A percentile compares a stretch with the other conserved stretches of the same genome.
Conservation (phyloP, 2,888 invertebrate species). For the Apamea epomidion region DNA sequence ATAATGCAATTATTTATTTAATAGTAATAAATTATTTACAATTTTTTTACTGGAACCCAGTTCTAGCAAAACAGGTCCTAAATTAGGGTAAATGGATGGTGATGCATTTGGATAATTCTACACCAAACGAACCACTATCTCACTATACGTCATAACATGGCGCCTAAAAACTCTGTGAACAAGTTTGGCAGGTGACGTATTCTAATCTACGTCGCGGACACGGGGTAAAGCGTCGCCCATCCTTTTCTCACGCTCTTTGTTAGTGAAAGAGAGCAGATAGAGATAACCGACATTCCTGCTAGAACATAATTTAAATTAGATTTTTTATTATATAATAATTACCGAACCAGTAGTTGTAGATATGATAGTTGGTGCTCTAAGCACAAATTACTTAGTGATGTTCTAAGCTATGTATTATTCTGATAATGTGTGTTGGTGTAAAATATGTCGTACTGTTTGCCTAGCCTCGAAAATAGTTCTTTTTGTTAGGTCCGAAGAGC, state of each 20-base stretch:
- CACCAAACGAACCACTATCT: background rate
- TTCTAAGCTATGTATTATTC: background rate
- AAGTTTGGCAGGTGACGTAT: background rate
- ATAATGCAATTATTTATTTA: conserved; percentile 26
- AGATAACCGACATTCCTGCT: background rate
- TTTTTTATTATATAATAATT: background rate
- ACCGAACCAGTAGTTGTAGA: background rate
- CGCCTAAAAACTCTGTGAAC: background rate
- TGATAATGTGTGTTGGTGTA: background rate
- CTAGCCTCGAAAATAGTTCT: background rate
- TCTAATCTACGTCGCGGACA: too few species aligned
- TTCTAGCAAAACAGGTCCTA: background rate
- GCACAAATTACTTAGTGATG: background rate
- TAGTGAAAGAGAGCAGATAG: background rate
- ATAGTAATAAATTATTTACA: background rate
- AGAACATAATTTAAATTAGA: background rate
- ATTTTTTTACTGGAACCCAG: background rate
- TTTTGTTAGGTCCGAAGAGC: background rate
- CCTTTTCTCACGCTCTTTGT: background rate
- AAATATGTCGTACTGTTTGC: background rate
- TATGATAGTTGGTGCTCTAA: conserved; percentile 8
- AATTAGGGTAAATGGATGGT: background rate
- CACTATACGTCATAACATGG: too few species aligned
- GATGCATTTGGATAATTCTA: conserved; percentile 8
- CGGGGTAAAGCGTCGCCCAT: background rate